A percentile compares a stretch with the other conserved stretches of the same genome.
Evolutionary conservation across 2,797 vertebrate species (phyloP).

Genomic region (Danionella dracula): DNA sequence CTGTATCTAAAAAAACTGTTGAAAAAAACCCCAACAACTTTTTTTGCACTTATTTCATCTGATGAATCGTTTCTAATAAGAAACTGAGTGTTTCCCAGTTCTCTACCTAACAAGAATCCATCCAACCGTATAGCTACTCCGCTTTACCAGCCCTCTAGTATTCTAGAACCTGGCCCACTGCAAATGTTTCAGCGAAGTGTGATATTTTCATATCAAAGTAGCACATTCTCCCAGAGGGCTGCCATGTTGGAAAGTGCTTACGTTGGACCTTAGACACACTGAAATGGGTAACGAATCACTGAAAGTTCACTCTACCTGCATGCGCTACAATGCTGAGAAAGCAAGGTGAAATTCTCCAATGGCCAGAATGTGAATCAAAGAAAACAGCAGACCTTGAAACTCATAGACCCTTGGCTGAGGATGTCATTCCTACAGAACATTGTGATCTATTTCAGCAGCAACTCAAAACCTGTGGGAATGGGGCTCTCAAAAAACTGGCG

Average conservation of each 20-base stretch:
- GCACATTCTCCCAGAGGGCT: constrained; percentile 12
- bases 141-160: constrained; percentile 20
- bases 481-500: constrained; percentile 12
- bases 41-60: no score
- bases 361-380: constrained; percentile 2
- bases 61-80: no score
- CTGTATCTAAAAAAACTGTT: no score
- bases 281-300: constrained; percentile 24
- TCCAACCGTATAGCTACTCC: background rate
- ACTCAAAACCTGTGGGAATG: constrained; percentile 23
- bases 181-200: constrained; percentile 26
- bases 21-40: no score
- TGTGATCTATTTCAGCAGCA: constrained; percentile 28
- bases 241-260: constrained; percentile 42
- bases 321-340: constrained; percentile 36
- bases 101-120: background rate
- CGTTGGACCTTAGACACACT: constrained; percentile 3
- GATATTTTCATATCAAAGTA: constrained; percentile 37
- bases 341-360: constrained; percentile 33
- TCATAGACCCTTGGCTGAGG: constrained; percentile 24
- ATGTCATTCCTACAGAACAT: constrained; percentile 6
- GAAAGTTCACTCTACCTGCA: constrained; percentile 30
- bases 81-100: no score
- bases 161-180: constrained; percentile 19
- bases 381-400: constrained; percentile 24